A percentile compares a stretch with the other conserved stretches of the same genome.
These are phyloP conservation scores for Huso huso DNA, from an alignment of 2,797 vertebrate species.

Conservation along the genomic window DNA sequence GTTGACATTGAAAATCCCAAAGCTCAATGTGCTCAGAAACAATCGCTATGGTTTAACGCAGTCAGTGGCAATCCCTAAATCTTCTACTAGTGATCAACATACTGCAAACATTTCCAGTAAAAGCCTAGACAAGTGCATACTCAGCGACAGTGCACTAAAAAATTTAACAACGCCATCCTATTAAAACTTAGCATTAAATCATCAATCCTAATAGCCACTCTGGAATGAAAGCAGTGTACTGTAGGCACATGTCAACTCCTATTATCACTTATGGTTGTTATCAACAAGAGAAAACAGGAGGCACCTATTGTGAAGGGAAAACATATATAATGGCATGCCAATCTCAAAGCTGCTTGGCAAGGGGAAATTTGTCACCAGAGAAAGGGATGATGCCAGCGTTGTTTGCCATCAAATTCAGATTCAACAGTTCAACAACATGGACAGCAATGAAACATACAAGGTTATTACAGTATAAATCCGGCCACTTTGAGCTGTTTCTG, in stretches of 20 bases:
- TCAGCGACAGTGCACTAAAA: no score
- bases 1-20: no score
- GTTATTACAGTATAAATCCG: neutral
- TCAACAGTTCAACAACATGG: neutral
- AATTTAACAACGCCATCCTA: neutral
- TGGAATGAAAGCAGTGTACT: neutral
- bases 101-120: no score
- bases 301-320: neutral
- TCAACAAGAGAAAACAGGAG: constrained; percentile 5
- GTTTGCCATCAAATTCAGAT: neutral
- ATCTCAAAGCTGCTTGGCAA: neutral
- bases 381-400: neutral
- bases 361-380: neutral
- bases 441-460: neutral
- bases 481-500: no score
- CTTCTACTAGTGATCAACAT: no score
- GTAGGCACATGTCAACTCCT: neutral
- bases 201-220: neutral
- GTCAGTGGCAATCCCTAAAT: no score
- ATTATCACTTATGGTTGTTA: constrained; percentile 3
- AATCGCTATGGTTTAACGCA: no score
- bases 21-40: no score
- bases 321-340: neutral
- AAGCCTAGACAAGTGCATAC: no score
- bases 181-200: constrained; percentile 6